Conservation (phyloP, 2,797 vertebrate species). For the Aplochiton taeniatus region DNA sequence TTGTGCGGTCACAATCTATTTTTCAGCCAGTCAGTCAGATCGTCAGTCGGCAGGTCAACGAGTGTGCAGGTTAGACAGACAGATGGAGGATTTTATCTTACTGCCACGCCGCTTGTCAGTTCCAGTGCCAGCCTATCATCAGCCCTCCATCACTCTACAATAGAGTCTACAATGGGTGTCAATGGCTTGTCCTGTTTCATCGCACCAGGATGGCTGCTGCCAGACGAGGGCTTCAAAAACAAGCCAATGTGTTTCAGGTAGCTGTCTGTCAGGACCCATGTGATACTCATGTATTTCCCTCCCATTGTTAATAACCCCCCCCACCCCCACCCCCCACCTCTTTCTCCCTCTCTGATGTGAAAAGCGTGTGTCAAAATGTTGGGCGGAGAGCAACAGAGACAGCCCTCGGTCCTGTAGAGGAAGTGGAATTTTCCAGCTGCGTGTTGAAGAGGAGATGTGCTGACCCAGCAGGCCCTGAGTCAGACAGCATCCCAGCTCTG, state of each 20-base stretch:
- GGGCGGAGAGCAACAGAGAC: constrained; percentile 12
- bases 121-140: neutral
- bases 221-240: too few relatives aligned
- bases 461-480: constrained; percentile 43
- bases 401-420: constrained; percentile 23
- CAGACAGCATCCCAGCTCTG: constrained; percentile 23
- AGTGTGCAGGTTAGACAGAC: neutral
- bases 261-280: too few relatives aligned
- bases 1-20: too few relatives aligned
- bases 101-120: neutral
- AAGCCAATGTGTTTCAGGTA: too few relatives aligned
- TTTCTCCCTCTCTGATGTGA: constrained; percentile 36
- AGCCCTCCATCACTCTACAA: neutral
- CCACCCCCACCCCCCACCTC: neutral
- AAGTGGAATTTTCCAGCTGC: constrained; percentile 62
- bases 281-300: neutral
- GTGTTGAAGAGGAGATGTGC: constrained; percentile 37
- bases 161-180: neutral
- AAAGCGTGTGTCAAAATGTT: constrained; percentile 43
- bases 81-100: neutral
- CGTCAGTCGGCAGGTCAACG: neutral
- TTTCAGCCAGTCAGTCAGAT: constrained; percentile 1
- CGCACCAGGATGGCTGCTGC: too few relatives aligned
- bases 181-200: neutral
- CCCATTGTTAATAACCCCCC: neutral